Base-by-base conservation (phyloP, 2,797 vertebrate genomes). In the Hypotaenidia philippensis region DNA sequence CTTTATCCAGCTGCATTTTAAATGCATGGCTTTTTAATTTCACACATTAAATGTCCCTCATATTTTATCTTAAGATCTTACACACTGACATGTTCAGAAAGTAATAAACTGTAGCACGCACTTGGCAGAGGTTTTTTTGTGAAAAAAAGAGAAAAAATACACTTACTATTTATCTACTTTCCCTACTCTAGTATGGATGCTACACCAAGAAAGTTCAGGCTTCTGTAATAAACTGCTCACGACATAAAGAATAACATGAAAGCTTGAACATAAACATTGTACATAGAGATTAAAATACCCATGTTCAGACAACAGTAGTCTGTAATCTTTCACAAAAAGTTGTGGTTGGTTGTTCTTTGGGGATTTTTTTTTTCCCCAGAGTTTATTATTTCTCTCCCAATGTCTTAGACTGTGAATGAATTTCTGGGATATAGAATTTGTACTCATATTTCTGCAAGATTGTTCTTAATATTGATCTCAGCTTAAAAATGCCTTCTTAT, bases 121-220 rank as follows among this genome's bases (percentile, higher is more conserved):
- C 4, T 56, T 77, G 15, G 70, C 1, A 59, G n/a, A 36, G 5
- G 5, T 12, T n/a, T 36, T 36, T 72, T 32, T 25, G 1, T 25
- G 50, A 84, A 68, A 64, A 45, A 3, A 29, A 82, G 5, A 1
- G n/a, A 50, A 61, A 93, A 94, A 69, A 38, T 6, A 1, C 32
- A 2, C 31, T 2, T 25, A 23, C 13, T 86, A 7, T 34, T 74
- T 40, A 49, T 22, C 60, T 38, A 61, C 10, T 57, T 25, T 12
- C 9, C 23, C 20, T 0, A 3, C 16, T 20, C 8, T 20, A 71
- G 1, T 29, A 50, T 16, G 8, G 11, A 66, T 34, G 9, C 20
- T 41, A 47, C 5, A 25, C 3, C 5, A 56, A 36, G 13, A 71
- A 50, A 50, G 16, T 23, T 41, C 26, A 55, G 26, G 52, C 29